Conservation (phyloP, 23 tunicate species). For the Corella eumyota region DNA sequence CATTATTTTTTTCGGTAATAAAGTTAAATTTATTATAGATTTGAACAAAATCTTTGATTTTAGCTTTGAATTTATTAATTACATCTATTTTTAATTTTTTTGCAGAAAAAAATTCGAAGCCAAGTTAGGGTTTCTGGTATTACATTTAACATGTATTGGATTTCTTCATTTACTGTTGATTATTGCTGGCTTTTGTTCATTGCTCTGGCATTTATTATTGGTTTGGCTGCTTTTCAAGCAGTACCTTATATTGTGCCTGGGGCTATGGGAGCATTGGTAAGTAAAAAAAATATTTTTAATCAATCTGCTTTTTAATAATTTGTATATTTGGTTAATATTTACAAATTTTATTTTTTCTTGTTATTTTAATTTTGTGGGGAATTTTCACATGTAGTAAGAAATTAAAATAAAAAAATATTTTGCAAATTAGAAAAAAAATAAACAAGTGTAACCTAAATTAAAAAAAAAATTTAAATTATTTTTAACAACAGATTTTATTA, state of each 20-base stretch:
- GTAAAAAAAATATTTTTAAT: neutral
- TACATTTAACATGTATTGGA: slow-evolving; percentile 55
- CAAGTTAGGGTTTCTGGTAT: slow-evolving; percentile 85
- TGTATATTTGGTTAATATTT: too few relatives aligned
- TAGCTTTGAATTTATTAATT: too few relatives aligned
- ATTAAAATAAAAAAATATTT: too few relatives aligned
- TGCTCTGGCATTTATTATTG: slow-evolving; percentile 36
- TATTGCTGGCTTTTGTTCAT: slow-evolving; percentile 37
- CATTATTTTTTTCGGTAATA: too few relatives aligned
- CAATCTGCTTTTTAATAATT: neutral
- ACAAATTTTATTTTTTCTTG: too few relatives aligned
- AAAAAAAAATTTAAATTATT: neutral
- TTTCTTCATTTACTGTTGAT: slow-evolving; percentile 29
- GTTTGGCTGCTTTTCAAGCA: slow-evolving; percentile 47
- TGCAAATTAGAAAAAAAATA: too few relatives aligned
- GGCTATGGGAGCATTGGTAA: slow-evolving; percentile 55
- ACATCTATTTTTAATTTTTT: neutral
- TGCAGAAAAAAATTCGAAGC: slow-evolving; percentile 49
- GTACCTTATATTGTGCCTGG: slow-evolving; percentile 28
- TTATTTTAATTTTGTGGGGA: too few relatives aligned
- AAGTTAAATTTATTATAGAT: too few relatives aligned
- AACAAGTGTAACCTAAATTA: neutral
- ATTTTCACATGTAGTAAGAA: too few relatives aligned
- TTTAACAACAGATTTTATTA: slow-evolving; percentile 33
- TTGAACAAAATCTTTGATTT: too few relatives aligned